These are phyloP conservation scores for Drosophila jambulina DNA, from an alignment of 1,140 invertebrate genomes.

Conservation along the genomic window DNA sequence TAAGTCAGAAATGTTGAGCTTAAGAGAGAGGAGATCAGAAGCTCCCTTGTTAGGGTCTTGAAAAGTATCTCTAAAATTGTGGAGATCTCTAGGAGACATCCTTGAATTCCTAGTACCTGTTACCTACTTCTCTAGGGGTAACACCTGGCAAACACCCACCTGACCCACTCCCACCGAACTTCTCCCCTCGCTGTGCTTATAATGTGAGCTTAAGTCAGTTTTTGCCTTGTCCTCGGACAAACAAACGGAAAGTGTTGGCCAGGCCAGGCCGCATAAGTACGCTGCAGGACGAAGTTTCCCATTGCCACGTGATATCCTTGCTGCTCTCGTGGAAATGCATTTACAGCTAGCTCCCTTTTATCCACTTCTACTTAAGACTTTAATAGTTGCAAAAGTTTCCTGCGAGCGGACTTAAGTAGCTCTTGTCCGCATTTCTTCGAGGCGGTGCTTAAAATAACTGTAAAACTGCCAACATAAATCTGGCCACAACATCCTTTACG, in stretches of 20 bases:
- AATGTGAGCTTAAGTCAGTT: constrained; percentile 64
- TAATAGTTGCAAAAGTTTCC: constrained; percentile 83
- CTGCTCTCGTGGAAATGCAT: constrained; percentile 56
- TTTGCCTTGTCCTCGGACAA: constrained; percentile 37
- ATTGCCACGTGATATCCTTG: constrained; percentile 52
- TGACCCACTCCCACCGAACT: constrained; percentile 15
- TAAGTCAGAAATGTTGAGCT: constrained; percentile 36
- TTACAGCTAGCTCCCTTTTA: constrained; percentile 53
- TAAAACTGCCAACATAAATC: constrained; percentile 84
- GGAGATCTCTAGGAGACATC: not conserved
- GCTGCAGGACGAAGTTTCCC: constrained; percentile 54
- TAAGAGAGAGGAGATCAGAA: not conserved
- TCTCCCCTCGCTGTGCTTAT: constrained; percentile 27
- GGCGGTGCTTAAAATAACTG: constrained; percentile 77
- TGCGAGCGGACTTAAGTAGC: constrained; percentile 75
- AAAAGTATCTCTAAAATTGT: not conserved
- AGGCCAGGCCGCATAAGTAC: constrained; percentile 59
- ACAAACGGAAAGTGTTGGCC: constrained; percentile 73
- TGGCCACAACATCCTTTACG: constrained; percentile 81
- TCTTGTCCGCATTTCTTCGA: constrained; percentile 36
- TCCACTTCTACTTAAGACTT: constrained; percentile 82
- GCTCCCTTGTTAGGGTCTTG: not conserved
- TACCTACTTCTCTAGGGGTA: not conserved
- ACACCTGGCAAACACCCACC: constrained; percentile 18
- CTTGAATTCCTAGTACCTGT: not conserved